Evolutionary conservation across 2,797 vertebrate genomes (phyloP).

Genomic region (Gobio occitaniae): DNA sequence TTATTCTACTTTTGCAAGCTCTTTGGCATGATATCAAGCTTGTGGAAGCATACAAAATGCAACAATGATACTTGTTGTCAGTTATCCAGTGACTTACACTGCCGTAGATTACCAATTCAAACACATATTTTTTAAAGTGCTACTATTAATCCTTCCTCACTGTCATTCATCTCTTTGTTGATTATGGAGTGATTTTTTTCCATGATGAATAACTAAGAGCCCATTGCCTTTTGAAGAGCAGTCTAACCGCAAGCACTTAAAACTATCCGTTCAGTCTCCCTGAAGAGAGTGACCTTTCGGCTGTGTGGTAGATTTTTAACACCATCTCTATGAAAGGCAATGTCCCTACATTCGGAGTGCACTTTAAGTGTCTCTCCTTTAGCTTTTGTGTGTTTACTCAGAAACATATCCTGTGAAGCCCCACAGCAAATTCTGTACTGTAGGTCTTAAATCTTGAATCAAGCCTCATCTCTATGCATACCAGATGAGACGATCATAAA

Average conservation of each 20-base stretch:
- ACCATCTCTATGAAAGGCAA: conserved; percentile 60
- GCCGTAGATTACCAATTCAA: conserved; percentile 31
- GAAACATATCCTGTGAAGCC: not conserved
- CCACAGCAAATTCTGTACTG: conserved; percentile 5
- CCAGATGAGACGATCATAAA: not conserved
- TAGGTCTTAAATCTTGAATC: not conserved
- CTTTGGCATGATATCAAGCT: not conserved
- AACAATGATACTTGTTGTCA: conserved; percentile 4
- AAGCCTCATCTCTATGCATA: not conserved
- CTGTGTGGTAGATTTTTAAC: conserved; percentile 62
- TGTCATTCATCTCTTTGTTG: conserved; percentile 44
- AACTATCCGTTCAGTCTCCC: conserved; percentile 72
- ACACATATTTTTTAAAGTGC: conserved; percentile 18
- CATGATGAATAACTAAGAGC: conserved; percentile 57
- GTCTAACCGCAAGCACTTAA: conserved; percentile 72
- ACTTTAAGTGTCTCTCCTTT: conserved; percentile 54
- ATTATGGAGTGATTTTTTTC: conserved; percentile 46
- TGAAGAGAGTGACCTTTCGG: conserved; percentile 67
- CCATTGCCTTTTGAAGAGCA: conserved; percentile 64
- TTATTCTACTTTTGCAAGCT: not conserved
- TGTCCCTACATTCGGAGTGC: conserved; percentile 61
- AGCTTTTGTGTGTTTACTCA: conserved; percentile 41
- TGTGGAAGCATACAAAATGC: not conserved
- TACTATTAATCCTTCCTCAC: conserved; percentile 23
- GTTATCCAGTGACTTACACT: not conserved